Base-by-base conservation (phyloP, 2,113 vertebrate species). In the Parus major region DNA sequence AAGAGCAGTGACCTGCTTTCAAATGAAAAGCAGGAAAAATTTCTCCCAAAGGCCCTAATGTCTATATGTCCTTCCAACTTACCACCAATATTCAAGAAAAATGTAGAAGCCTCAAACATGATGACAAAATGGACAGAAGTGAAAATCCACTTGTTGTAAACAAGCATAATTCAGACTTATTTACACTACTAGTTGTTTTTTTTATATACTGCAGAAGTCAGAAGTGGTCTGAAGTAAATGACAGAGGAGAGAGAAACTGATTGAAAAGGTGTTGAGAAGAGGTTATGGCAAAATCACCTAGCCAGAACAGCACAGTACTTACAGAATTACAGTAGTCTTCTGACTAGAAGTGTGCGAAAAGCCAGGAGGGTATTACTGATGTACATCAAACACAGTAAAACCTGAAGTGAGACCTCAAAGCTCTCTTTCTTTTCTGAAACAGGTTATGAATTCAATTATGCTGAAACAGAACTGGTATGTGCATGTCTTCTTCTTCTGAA, bases 1-100 rank as follows among this genome's bases (percentile, higher is more conserved):
- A 96, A 96, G 36, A 94, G 89, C 96, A 97, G 92, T 97, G 95
- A 97, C 95, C 96, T 95, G 95, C 91, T 97, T 96, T 97, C 85
- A 96, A 88, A 59, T 96, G 77, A 97, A 96, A 92, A 90, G 94
- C 91, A 73, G 83, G 50, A 93, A 86, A 79, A 92, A 88, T 82
- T 57, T 88, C 73, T 96, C 96, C 95, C 96, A 94, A 86, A 95
- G 91, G 88, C 68, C 88, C 90, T 59, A 49, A 64, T 29, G 81
- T 73, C 78, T 94, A 17, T 60, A 41, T 65, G 92, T 82, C 39
- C 82, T 93, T 78, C 53, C 1, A 6, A 69, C 49, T 90, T 92
- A 65, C 24, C 88, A 92, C 35, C 36, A 90, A 70, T 71, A 84
- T 10, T 60, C 5, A 60, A 63, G 22, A 68, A 84, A 93, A 83